Percentiles rank a stretch among this genome's conserved stretches.
phyloP scores from a whole-genome alignment of 2,113 vertebrate species.

The Plecotus auritus region DNA sequence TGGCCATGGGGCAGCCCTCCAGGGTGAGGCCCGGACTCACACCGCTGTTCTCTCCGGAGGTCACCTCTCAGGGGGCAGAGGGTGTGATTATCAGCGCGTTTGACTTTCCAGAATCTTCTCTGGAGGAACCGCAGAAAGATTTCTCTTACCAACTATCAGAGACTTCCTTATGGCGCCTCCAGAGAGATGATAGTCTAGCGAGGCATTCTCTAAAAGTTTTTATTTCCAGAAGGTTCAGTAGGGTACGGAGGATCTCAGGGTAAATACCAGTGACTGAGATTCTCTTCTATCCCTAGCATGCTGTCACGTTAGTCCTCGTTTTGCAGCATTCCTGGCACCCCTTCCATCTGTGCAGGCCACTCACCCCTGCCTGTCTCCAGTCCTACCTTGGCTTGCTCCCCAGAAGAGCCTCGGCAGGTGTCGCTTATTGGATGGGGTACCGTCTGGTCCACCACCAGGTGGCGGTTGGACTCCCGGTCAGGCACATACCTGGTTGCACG shows the following conservation, averaged over 20 bases:
- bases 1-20: accelerated
- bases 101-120: not conserved
- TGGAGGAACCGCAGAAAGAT: not conserved
- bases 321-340: not conserved
- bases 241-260: not conserved
- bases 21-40: not conserved
- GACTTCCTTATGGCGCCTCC: too few relatives aligned
- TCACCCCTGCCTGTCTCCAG: not conserved
- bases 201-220: not conserved
- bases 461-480: too few relatives aligned
- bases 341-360: not conserved
- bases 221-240: not conserved
- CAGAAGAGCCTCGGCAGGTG: not conserved
- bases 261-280: not conserved
- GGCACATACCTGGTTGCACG: too few relatives aligned
- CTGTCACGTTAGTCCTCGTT: not conserved
- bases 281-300: not conserved
- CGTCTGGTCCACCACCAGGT: too few relatives aligned
- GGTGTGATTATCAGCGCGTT: not conserved
- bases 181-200: not conserved
- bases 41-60: not conserved
- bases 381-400: not conserved
- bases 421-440: too few relatives aligned
- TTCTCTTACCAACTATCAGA: not conserved
- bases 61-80: not conserved